Percentiles rank a stretch among this genome's conserved stretches.
Evolutionary conservation across 2,113 vertebrate species (phyloP).

Genomic region (Crotalus tigris): DNA sequence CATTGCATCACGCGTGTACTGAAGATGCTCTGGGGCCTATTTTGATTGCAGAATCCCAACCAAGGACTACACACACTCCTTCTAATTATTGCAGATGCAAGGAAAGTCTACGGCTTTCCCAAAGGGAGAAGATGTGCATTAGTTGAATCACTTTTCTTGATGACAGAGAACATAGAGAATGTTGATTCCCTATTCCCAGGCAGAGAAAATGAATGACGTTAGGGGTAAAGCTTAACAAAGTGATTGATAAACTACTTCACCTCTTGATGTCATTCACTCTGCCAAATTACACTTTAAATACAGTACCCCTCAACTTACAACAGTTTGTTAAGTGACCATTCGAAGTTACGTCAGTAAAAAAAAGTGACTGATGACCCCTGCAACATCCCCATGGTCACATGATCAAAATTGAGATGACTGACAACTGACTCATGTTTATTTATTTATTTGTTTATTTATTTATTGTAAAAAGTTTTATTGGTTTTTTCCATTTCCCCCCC

Average conservation of each 20-base stretch:
- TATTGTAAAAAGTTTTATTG: no score
- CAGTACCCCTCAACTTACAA: background rate
- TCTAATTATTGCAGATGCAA: background rate
- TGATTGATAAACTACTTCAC: background rate
- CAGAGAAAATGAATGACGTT: background rate
- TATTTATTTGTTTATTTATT: no score
- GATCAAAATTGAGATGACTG: background rate
- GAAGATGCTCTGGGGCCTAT: background rate
- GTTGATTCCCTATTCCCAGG: background rate
- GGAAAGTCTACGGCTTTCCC: background rate
- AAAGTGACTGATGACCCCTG: background rate
- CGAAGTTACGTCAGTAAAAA: background rate
- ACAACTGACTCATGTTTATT: background rate
- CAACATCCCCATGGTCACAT: no score
- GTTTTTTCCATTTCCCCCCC: no score
- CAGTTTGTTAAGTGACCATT: background rate
- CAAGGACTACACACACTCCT: background rate
- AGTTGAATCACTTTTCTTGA: background rate
- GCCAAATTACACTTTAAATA: background rate
- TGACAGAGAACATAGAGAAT: background rate
- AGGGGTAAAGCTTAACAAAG: background rate
- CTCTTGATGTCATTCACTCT: background rate
- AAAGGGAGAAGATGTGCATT: background rate
- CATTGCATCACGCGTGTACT: background rate
- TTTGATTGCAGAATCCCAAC: background rate